A percentile compares a stretch with the other conserved stretches of the same genome.
phyloP scores from a whole-genome alignment of 2,888 invertebrate genomes.

The Pardosa pseudoannulata region DNA sequence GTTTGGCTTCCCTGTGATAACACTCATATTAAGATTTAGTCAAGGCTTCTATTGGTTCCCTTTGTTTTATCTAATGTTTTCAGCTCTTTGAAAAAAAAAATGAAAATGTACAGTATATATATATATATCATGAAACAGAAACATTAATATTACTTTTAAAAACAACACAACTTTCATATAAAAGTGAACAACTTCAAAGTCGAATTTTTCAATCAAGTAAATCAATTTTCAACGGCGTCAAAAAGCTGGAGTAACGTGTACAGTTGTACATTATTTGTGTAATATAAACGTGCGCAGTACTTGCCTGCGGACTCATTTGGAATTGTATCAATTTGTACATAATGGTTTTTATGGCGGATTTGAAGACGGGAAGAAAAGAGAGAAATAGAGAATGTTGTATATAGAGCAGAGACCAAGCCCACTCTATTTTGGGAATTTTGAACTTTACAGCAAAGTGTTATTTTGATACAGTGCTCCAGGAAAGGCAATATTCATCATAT shows the following conservation, averaged over 20 bases:
- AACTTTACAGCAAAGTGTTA: conserved; percentile 34
- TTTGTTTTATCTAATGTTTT: too few species aligned
- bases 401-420: conserved; percentile 27
- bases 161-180: too few species aligned
- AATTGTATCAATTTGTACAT: conserved; percentile 44
- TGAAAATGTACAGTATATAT: background rate
- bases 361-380: background rate
- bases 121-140: background rate
- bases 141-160: too few species aligned
- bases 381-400: conserved; percentile 15
- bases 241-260: background rate
- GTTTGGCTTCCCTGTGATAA: conserved; percentile 74
- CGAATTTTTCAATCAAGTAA: background rate
- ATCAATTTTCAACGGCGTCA: conserved; percentile 4
- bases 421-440: conserved; percentile 51
- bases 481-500: conserved; percentile 64
- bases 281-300: background rate
- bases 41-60: background rate
- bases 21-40: background rate
- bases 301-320: background rate
- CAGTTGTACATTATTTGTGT: conserved; percentile 4
- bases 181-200: too few species aligned
- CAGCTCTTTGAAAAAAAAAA: too few species aligned
- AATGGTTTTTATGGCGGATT: conserved; percentile 29
- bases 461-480: conserved; percentile 38